Percentiles rank a stretch among this genome's conserved stretches.
Conservation (phyloP, 2,113 vertebrate species). For the Dromaius novaehollandiae region DNA sequence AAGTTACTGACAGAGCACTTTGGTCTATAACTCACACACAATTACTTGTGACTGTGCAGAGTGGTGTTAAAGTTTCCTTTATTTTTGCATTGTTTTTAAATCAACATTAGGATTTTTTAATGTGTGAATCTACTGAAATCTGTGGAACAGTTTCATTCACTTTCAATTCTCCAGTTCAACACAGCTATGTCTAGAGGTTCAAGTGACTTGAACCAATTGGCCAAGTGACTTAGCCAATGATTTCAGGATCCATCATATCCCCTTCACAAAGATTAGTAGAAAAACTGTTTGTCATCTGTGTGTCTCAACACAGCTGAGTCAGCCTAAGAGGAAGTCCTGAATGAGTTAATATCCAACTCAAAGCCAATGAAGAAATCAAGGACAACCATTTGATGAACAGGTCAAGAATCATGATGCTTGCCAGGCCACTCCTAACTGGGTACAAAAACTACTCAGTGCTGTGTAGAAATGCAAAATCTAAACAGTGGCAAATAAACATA, state of each 20-base stretch:
- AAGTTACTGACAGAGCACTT: neutral
- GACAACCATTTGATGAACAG: neutral
- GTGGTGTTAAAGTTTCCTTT: neutral
- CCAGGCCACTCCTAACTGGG: neutral
- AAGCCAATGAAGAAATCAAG: neutral
- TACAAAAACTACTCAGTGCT: neutral
- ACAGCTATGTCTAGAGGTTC: neutral
- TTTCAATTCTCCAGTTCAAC: neutral
- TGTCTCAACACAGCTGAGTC: neutral
- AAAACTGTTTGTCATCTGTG: neutral
- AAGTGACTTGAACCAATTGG: neutral
- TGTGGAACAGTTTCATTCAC: neutral
- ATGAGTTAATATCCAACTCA: neutral
- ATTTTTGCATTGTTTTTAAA: neutral
- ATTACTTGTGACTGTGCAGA: neutral
- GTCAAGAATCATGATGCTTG: neutral
- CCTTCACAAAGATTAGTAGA: neutral
- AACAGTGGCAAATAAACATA: neutral
- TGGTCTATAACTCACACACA: neutral
- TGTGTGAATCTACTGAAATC: neutral
- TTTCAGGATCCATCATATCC: neutral
- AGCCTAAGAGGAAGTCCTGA: neutral
- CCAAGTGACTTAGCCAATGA: neutral
- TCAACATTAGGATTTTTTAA: neutral
- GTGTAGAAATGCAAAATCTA: neutral